Evolutionary conservation across 2,888 invertebrate genomes (phyloP).

Genomic region (Mantis religiosa): DNA sequence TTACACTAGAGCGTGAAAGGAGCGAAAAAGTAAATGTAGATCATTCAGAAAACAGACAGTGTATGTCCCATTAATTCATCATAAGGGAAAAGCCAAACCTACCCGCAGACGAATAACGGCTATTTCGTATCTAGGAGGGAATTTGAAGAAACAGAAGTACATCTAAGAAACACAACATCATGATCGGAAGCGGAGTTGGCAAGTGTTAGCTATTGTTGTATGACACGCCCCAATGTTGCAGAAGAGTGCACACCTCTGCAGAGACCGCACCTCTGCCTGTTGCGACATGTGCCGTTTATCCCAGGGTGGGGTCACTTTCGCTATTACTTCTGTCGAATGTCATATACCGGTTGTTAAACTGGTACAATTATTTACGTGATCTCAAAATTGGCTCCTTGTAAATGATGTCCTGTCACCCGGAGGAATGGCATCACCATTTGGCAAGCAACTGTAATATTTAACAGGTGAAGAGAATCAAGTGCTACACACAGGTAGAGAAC

Average conservation of each 20-base stretch:
- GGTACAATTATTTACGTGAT: not conserved
- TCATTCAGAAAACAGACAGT: too few species aligned
- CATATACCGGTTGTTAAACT: not conserved
- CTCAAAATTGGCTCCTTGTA: not conserved
- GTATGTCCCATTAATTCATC: too few species aligned
- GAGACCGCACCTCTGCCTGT: not conserved
- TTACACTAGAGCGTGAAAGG: too few species aligned
- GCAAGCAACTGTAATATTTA: not conserved
- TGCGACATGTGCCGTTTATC: not conserved
- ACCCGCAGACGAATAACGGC: too few species aligned
- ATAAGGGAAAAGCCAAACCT: too few species aligned
- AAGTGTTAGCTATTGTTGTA: not conserved
- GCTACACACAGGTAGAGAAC: too few species aligned
- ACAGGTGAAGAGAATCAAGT: too few species aligned
- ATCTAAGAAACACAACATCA: too few species aligned
- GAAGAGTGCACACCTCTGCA: not conserved
- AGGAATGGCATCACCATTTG: not conserved
- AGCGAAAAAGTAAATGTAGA: too few species aligned
- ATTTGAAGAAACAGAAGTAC: too few species aligned
- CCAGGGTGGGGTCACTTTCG: not conserved
- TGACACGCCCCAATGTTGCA: not conserved
- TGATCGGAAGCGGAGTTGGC: not conserved
- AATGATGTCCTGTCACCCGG: not conserved
- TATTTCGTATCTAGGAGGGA: too few species aligned
- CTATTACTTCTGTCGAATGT: not conserved